These are phyloP conservation scores for Larimichthys polyactis DNA, from an alignment of 2,113 vertebrate species.

Conservation along the genomic window DNA sequence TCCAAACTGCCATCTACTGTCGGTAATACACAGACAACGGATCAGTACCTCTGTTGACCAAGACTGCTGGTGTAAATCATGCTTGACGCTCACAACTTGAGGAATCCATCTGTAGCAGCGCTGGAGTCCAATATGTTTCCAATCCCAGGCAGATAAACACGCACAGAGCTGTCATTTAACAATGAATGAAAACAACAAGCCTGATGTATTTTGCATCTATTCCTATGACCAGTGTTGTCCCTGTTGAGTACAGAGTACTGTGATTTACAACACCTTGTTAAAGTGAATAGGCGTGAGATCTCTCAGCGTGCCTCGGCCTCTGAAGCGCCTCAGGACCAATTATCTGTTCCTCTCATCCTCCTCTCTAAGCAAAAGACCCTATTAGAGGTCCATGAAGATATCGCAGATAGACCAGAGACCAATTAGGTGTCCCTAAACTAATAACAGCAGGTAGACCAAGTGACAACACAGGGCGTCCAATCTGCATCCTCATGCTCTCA, in stretches of 20 bases:
- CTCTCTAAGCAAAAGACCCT: conserved; percentile 57
- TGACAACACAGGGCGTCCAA: conserved; percentile 54
- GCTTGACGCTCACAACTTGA: conserved; percentile 1
- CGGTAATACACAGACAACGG: no score
- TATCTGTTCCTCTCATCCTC: conserved; percentile 63
- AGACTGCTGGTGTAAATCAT: not conserved
- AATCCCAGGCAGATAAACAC: conserved; percentile 28
- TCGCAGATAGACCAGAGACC: conserved; percentile 77
- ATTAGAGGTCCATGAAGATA: conserved; percentile 72
- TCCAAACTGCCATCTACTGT: no score
- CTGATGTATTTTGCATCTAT: conserved; percentile 43
- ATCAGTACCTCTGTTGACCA: no score
- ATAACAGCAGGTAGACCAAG: conserved; percentile 70
- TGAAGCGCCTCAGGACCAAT: conserved; percentile 74
- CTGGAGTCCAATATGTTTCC: conserved; percentile 23
- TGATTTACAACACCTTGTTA: conserved; percentile 69
- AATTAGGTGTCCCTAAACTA: conserved; percentile 77
- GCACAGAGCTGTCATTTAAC: conserved; percentile 25
- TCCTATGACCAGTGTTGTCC: conserved; percentile 26
- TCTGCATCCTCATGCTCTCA: conserved; percentile 44
- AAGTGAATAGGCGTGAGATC: conserved; percentile 63
- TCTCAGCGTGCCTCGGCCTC: conserved; percentile 30
- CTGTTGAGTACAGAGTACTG: conserved; percentile 21
- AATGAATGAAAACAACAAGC: conserved; percentile 51
- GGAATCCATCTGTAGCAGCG: not conserved